Conservation (phyloP, 2,113 vertebrate species). For the Tonatia bakeri region DNA sequence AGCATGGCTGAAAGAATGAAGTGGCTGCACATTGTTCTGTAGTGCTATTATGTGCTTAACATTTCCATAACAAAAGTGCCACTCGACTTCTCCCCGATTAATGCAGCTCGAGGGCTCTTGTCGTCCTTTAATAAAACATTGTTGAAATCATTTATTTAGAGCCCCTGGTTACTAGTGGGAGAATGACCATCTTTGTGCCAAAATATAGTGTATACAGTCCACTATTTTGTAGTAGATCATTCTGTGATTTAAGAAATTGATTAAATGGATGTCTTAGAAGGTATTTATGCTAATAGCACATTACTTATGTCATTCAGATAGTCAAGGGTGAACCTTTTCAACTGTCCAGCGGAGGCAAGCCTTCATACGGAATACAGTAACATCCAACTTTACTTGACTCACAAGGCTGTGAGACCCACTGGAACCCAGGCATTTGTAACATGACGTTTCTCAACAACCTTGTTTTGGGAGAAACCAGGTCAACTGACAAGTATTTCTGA, state of each 20-base stretch:
- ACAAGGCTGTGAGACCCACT: not conserved
- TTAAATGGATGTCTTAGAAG: conserved; percentile 84
- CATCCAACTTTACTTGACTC: conserved; percentile 53
- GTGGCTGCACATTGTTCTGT: conserved; percentile 96
- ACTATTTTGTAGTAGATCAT: conserved; percentile 91
- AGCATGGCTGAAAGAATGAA: conserved; percentile 98
- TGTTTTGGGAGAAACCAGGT: not conserved
- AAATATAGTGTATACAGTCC: conserved; percentile 90
- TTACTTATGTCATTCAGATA: conserved; percentile 81
- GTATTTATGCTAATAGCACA: conserved; percentile 83
- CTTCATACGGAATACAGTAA: conserved; percentile 79
- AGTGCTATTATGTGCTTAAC: conserved; percentile 99
- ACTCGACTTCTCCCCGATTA: conserved; percentile 99
- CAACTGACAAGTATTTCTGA: not conserved
- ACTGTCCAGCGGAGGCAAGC: conserved; percentile 73
- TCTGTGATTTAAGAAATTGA: conserved; percentile 87
- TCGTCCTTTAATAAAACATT: conserved; percentile 98
- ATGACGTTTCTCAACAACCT: not conserved
- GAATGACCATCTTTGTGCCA: conserved; percentile 89
- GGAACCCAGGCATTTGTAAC: not conserved
- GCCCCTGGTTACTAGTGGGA: conserved; percentile 86
- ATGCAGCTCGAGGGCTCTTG: conserved; percentile 95
- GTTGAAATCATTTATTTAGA: conserved; percentile 97
- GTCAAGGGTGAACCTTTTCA: conserved; percentile 78
- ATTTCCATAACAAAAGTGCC: conserved; percentile 99